A percentile compares a stretch with the other conserved stretches of the same genome.
phyloP scores from a whole-genome alignment of 2,797 vertebrate species.

The Mus caroli region DNA sequence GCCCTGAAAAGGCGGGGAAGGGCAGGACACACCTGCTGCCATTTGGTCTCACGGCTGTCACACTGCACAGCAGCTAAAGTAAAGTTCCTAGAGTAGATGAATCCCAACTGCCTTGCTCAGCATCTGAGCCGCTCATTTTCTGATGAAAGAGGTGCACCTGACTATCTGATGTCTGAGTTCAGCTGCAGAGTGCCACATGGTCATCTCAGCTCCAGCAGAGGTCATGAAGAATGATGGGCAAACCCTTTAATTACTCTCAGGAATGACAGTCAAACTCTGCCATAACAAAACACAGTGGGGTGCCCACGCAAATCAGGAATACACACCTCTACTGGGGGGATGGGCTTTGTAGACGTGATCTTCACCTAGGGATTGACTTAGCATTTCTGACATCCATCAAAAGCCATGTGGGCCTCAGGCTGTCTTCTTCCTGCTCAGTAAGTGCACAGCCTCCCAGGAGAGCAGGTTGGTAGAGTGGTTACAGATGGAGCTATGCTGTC shows the following conservation, averaged over 20 bases:
- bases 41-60: neutral
- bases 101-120: neutral
- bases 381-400: conserved; percentile 33
- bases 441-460: neutral
- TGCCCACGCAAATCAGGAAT: neutral
- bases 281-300: fast-evolving
- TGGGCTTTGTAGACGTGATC: neutral
- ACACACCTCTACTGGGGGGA: fast-evolving
- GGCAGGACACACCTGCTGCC: neutral
- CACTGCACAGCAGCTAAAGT: neutral
- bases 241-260: conserved; percentile 6
- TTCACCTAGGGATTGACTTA: neutral
- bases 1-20: neutral
- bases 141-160: neutral
- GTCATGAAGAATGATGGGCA: neutral
- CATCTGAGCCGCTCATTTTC: neutral
- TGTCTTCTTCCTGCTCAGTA: neutral
- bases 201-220: neutral
- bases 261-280: neutral
- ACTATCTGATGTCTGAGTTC: neutral
- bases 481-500: neutral
- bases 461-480: neutral
- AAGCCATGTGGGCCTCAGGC: neutral
- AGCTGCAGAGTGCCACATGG: neutral
- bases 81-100: neutral